Evolutionary conservation across 2,113 vertebrate species (phyloP).

Genomic region (Hemichromis elongatus): DNA sequence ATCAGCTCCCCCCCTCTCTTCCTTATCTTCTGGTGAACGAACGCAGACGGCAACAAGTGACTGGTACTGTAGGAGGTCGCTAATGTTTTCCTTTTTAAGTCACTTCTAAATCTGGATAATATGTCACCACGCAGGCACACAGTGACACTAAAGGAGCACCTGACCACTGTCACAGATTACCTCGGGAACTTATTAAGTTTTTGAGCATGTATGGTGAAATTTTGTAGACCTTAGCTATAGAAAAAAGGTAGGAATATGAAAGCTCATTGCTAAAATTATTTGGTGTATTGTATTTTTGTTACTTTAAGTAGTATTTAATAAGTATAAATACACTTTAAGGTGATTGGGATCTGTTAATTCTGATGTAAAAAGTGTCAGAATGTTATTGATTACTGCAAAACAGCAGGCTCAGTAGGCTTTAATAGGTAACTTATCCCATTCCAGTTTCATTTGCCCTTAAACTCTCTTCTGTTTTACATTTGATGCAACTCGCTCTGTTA

Average conservation of each 20-base stretch:
- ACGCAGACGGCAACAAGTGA: slow-evolving; percentile 26
- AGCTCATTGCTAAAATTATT: not conserved
- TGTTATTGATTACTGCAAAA: not conserved
- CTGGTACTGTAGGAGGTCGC: slow-evolving; percentile 41
- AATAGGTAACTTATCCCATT: not conserved
- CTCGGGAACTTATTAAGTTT: not conserved
- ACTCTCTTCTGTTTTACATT: not conserved
- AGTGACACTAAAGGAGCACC: slow-evolving; percentile 40
- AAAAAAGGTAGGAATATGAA: not conserved
- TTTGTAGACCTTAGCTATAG: not conserved
- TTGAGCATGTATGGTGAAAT: not conserved
- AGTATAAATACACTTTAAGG: not conserved
- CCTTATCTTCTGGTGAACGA: slow-evolving; percentile 22
- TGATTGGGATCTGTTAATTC: not conserved
- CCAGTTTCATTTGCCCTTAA: not conserved
- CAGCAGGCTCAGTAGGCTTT: not conserved
- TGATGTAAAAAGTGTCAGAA: not conserved
- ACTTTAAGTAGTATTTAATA: not conserved
- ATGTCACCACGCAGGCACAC: slow-evolving; percentile 56
- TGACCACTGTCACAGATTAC: slow-evolving; percentile 21
- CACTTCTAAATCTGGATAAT: slow-evolving; percentile 71
- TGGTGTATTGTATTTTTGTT: not conserved
- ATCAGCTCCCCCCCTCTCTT: slow-evolving; percentile 12
- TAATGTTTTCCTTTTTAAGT: slow-evolving; percentile 68
- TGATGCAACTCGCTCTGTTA: not conserved